Evolutionary conservation across 2,888 invertebrate genomes (phyloP), one percentile per base, ranked within the genome.

Genomic region (Portevinia maculata): DNA sequence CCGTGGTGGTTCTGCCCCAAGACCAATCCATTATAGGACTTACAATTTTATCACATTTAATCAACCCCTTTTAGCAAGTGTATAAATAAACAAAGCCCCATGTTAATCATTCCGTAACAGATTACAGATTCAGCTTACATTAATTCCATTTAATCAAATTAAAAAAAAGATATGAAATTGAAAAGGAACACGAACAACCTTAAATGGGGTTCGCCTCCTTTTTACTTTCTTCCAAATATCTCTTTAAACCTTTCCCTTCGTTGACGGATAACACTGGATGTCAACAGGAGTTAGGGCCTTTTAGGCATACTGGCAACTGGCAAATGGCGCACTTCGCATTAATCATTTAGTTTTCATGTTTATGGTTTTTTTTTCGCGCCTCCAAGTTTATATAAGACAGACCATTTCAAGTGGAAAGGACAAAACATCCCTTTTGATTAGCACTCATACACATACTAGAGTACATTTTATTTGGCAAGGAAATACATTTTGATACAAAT

Each of bases 101-200:
- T 79, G 79, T 79, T 74, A 67, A 79, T 74, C 79, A 73, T 67
- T 67, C 28, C 39, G 65, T 39, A 60, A 73, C 44, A 59, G 73
- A 79, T 79, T 79, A 79, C 65, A 59, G 30, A 44, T 67, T 65
- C 57, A 24, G 59, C 65, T 48, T 30, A 53, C 59, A 73, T 60
- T 62, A 67, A 67, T 67, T 73, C 60, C 60, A 60, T 79, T 79
- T 79, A 79, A 79, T 74, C 79, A 79, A 79, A 79, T 73, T 74
- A 57, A 70, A 64, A 71, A 48, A 11, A 28, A 24, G 19, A 28
- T 11, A 0, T 17, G 9, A 24, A 24, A 24, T 24, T 24, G 52
- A 44, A 13, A 21, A 13, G 39, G 44, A 57, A 21, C 21, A 44
- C 11, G 0, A 9, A 15, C 7, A 3, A 8, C n/a, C n/a, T n/a